Conservation (phyloP, 2,797 vertebrate genomes). For the Ficedula albicollis region DNA sequence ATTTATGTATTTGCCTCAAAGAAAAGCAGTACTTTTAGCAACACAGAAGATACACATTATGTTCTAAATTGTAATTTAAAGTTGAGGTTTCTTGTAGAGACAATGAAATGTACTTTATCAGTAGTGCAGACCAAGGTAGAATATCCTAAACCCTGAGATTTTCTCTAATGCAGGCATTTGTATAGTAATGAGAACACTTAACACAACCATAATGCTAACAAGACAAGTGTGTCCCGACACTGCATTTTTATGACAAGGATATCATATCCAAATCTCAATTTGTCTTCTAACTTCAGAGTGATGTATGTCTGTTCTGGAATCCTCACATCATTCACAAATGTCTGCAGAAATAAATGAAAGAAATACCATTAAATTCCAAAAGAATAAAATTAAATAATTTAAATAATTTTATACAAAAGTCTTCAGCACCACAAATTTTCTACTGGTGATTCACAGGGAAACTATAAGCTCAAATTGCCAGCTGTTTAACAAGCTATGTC, state of each 20-base stretch:
- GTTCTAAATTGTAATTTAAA: neutral
- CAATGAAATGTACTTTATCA: neutral
- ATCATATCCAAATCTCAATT: slow-evolving; percentile 99
- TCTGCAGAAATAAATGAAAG: slow-evolving; percentile 78
- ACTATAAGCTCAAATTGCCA: neutral
- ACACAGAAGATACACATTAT: neutral
- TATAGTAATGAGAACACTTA: neutral
- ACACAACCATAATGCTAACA: neutral
- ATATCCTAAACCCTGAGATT: neutral
- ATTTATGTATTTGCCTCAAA: neutral
- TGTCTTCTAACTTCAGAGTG: slow-evolving; percentile 96
- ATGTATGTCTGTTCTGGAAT: slow-evolving; percentile 98
- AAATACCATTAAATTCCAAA: neutral
- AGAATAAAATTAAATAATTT: neutral
- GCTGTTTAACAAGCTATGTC: neutral
- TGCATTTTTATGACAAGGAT: slow-evolving; percentile 83
- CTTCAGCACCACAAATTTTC: neutral
- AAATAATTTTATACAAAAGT: neutral
- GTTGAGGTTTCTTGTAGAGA: neutral
- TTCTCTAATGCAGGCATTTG: neutral
- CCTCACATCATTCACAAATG: slow-evolving; percentile 96
- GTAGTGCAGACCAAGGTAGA: neutral
- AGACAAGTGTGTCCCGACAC: neutral
- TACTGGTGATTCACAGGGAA: neutral
- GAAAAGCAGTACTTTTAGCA: neutral